A percentile compares a stretch with the other conserved stretches of the same genome.
These are phyloP conservation scores for Drosophila putrida DNA, from an alignment of 2,888 invertebrate genomes.

Conservation along the genomic window DNA sequence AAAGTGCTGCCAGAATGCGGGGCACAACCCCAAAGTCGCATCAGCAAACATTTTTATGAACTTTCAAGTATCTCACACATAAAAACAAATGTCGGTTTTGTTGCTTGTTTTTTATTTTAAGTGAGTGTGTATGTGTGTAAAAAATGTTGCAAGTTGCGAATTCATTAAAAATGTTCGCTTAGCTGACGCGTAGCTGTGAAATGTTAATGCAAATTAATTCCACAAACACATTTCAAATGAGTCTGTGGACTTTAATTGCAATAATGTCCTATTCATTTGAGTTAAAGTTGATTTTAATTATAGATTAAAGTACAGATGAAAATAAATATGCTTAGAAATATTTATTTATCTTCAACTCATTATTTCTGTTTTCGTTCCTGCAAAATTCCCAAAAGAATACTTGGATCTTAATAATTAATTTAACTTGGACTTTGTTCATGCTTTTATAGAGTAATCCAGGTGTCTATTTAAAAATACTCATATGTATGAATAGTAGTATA, in stretches of 20 bases:
- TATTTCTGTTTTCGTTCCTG: background rate
- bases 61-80: conserved; percentile 56
- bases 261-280: background rate
- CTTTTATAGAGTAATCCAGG: too few relatives aligned
- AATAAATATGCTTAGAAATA: too few relatives aligned
- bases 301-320: background rate
- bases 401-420: too few relatives aligned
- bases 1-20: background rate
- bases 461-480: too few relatives aligned
- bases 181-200: conserved; percentile 47
- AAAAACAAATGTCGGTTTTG: conserved; percentile 38
- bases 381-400: too few relatives aligned
- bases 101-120: conserved; percentile 28
- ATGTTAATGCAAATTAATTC: conserved; percentile 30
- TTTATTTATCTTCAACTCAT: background rate
- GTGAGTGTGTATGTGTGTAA: conserved; percentile 15
- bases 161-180: conserved; percentile 70
- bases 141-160: conserved; percentile 36
- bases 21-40: conserved; percentile 34
- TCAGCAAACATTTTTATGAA: conserved; percentile 45
- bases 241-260: background rate
- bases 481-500: too few relatives aligned
- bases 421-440: too few relatives aligned
- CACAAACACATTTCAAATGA: conserved; percentile 2
- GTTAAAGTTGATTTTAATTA: background rate